These are phyloP conservation scores for Caenorhabditis brenneri DNA, from an alignment of 1,140 invertebrate species.

Conservation along the genomic window DNA sequence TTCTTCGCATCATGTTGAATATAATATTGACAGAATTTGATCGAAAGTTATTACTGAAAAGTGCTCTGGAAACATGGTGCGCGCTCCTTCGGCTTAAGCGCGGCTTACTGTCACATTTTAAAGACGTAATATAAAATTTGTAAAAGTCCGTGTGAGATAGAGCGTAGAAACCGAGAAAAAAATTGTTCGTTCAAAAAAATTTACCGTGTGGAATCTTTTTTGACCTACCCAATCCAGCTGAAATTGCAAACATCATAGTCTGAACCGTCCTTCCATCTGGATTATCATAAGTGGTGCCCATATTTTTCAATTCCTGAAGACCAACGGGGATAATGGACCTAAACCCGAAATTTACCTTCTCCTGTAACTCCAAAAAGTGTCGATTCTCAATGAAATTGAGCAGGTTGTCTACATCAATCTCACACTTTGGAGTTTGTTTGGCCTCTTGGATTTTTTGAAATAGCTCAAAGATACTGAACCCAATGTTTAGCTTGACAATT, in stretches of 20 bases:
- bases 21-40: no score
- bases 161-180: no score
- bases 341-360: not conserved
- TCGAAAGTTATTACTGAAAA: no score
- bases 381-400: not conserved
- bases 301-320: not conserved
- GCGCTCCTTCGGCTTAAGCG: no score
- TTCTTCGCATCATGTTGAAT: no score
- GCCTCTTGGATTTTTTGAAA: slow-evolving; percentile 2
- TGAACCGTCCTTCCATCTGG: no score
- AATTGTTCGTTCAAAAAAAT: no score
- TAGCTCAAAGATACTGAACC: not conserved
- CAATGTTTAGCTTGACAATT: not conserved
- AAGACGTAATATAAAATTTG: no score
- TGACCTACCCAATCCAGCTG: not conserved
- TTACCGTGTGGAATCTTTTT: no score
- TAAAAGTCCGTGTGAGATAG: no score
- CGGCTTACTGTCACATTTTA: no score
- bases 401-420: not conserved
- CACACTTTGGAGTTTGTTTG: not conserved
- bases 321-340: not conserved
- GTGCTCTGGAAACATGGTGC: no score
- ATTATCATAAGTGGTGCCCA: not conserved
- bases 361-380: slow-evolving; percentile 7
- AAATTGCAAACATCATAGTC: not conserved